phyloP scores from a whole-genome alignment of 1,140 invertebrate genomes.

The Akabosia matsudoensis region DNA sequence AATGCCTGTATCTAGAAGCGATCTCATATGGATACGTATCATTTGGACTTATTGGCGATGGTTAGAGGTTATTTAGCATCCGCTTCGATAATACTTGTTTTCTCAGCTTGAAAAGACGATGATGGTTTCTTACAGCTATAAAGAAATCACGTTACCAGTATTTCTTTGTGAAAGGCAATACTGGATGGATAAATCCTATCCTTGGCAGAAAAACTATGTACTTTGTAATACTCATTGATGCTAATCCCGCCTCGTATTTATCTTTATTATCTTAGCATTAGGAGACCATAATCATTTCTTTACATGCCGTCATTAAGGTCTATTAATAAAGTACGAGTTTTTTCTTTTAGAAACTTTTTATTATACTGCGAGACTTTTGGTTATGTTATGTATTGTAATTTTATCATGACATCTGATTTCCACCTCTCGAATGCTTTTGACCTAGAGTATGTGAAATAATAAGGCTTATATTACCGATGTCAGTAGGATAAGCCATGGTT shows the following conservation, averaged over 20 bases:
- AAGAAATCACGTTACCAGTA: not conserved
- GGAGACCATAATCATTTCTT: not conserved
- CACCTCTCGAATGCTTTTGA: too few species aligned
- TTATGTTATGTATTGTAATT: too few species aligned
- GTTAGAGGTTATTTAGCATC: conserved; percentile 22
- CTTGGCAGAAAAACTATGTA: not conserved
- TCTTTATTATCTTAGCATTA: not conserved
- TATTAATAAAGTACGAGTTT: not conserved
- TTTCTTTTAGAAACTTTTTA: not conserved
- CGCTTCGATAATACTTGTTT: conserved; percentile 4
- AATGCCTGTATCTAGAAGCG: not conserved
- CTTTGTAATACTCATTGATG: not conserved
- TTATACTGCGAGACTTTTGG: not conserved
- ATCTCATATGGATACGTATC: not conserved
- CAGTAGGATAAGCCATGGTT: too few species aligned
- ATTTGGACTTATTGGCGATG: conserved; percentile 5
- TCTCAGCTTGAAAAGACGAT: not conserved
- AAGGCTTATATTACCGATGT: too few species aligned
- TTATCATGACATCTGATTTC: too few species aligned
- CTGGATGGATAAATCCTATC: not conserved
- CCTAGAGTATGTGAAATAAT: too few species aligned
- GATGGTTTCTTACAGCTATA: not conserved
- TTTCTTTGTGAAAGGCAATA: not conserved
- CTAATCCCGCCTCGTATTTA: not conserved
- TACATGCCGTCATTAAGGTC: not conserved